These are phyloP conservation scores for Podilymbus podiceps DNA, from an alignment of 2,113 vertebrate genomes.

Conservation along the genomic window DNA sequence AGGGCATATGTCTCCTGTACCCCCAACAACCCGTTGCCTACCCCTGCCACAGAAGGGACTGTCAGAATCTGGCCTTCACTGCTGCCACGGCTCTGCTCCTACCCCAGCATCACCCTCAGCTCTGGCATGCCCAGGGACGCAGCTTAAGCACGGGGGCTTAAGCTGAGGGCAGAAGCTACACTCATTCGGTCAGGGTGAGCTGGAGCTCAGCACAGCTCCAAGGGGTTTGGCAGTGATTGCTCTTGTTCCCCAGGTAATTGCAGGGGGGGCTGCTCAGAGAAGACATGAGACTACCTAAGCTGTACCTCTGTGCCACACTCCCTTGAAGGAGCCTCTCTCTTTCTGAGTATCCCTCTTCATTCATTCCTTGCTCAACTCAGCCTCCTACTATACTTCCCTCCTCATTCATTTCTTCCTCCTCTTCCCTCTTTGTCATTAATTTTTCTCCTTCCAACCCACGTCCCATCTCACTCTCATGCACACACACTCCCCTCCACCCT, in stretches of 20 bases:
- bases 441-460: not conserved
- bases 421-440: not conserved
- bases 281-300: not conserved
- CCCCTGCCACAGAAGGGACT: not conserved
- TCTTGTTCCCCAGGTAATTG: not conserved
- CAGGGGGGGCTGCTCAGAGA: not conserved
- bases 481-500: not conserved
- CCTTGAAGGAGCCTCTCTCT: not conserved
- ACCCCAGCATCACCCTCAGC: not conserved
- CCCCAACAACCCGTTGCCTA: not conserved
- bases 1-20: accelerated
- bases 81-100: accelerated
- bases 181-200: not conserved
- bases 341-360: not conserved
- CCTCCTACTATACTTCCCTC: not conserved
- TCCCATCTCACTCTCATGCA: not conserved
- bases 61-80: not conserved
- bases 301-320: not conserved
- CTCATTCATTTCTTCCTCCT: conserved; percentile 15
- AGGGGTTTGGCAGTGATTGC: not conserved
- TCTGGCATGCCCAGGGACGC: accelerated
- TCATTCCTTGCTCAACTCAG: not conserved
- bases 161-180: not conserved
- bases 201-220: not conserved
- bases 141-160: accelerated